Evolutionary conservation across 2,113 vertebrate species (phyloP), one percentile per base, ranked within the genome.

Genomic region (Suricata suricatta): DNA sequence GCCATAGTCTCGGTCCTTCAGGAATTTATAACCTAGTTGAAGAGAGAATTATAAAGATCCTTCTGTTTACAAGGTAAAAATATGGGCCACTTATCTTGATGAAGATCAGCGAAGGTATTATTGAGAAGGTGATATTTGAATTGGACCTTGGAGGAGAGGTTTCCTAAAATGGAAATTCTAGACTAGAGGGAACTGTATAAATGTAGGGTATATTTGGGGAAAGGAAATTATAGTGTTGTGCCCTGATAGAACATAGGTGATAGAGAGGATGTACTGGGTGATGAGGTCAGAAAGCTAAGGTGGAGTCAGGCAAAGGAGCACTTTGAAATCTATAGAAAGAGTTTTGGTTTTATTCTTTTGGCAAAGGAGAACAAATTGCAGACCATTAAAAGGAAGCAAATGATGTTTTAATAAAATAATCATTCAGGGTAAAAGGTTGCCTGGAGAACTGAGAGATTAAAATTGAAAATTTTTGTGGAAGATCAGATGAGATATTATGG

Each of bases 91-190:
- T 63, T 93, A 92, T 25, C 66, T 50, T 83, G 63, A 44, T 92
- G 27, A 50, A 54, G 81, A 38, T 90, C 41, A 71, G 14, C 63
- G 5, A 27, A 14, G 25, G 31, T 80, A 10, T 88, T 47, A 82
- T 29, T 50, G 79, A 95, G 50, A 74, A 77, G 76, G 21, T 60
- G 52, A 57, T 63, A 35, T 95, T 97, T 85, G 69, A 94, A 83
- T 27, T 74, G 54, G 68, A 69, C 76, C 41, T 47, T 63, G 41
- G 92, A 92, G 88, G 60, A 83, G 84, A 92, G 33, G 31, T 88
- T 88, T 90, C 57, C n/a, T 74, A n/a, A 85, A 90, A 29, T 93
- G 81, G 76, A 92, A 92, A 90, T 88, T 77, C 76, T 88, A 68
- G 38, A 8, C 35, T 77, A 16, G 25, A 66, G 17, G 33, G 47